Conservation (phyloP, 2,888 invertebrate species). For the Incurvaria masculella region DNA sequence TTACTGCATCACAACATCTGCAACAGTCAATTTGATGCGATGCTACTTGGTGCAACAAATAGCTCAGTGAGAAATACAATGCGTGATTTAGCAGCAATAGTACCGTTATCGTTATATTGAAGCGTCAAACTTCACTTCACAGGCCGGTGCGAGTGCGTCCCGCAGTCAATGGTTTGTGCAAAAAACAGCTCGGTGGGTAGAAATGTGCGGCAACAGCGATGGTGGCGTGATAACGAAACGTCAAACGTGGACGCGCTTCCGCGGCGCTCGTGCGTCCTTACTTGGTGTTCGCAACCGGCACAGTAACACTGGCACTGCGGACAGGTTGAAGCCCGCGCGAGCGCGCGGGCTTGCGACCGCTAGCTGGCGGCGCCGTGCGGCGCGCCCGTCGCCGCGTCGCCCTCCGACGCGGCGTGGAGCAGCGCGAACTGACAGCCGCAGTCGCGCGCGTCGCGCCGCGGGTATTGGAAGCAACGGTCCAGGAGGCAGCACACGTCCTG, state of each 20-base stretch:
- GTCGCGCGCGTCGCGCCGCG: constrained; percentile 74
- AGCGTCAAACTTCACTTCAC: too few species aligned
- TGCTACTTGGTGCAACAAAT: too few species aligned
- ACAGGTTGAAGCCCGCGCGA: constrained; percentile 49
- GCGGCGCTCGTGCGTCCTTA: constrained; percentile 35
- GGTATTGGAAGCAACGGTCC: constrained; percentile 87
- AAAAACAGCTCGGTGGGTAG: too few species aligned
- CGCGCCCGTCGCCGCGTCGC: constrained; percentile 32
- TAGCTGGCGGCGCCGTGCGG: constrained; percentile 49
- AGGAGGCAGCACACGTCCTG: constrained; percentile 84
- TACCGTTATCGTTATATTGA: too few species aligned
- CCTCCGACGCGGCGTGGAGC: constrained; percentile 74
- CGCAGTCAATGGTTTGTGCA: too few species aligned
- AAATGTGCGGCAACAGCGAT: too few species aligned
- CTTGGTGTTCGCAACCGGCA: constrained; percentile 50
- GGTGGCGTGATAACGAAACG: not conserved
- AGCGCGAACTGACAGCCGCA: constrained; percentile 90
- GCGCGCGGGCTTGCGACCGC: constrained; percentile 49
- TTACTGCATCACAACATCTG: too few species aligned
- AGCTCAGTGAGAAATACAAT: too few species aligned
- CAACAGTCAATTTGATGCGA: too few species aligned
- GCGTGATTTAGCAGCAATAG: too few species aligned
- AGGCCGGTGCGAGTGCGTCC: too few species aligned
- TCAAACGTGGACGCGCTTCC: not conserved
- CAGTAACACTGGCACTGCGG: constrained; percentile 49